Evolutionary conservation across 2,113 vertebrate genomes (phyloP).

Genomic region (Trogon surrucura): DNA sequence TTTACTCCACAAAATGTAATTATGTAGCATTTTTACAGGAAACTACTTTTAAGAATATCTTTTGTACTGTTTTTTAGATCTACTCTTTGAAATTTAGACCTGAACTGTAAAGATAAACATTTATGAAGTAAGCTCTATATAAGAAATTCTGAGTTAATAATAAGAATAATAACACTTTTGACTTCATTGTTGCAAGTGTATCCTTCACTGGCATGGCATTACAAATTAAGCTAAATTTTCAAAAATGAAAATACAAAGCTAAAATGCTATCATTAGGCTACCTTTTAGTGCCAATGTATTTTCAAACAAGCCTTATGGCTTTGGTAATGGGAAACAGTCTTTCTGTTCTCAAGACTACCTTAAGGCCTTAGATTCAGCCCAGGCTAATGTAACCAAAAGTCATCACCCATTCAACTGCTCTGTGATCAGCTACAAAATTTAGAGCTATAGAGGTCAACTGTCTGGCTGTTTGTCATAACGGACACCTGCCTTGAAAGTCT

Average conservation of each 20-base stretch:
- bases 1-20: not conserved
- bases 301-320: not conserved
- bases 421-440: constrained; percentile 12
- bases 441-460: not conserved
- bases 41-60: not conserved
- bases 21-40: not conserved
- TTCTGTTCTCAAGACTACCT: not conserved
- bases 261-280: not conserved
- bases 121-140: not conserved
- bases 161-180: not conserved
- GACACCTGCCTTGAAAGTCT: not conserved
- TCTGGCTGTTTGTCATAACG: not conserved
- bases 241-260: not conserved
- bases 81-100: not conserved
- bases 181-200: not conserved
- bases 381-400: not conserved
- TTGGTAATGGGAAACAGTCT: not conserved
- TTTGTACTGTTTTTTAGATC: not conserved
- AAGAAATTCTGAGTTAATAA: not conserved
- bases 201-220: not conserved
- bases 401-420: not conserved
- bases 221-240: not conserved
- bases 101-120: not conserved
- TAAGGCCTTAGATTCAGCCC: not conserved
- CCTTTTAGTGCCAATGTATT: not conserved